Base-by-base conservation (phyloP, 35 echinoderm and acorn worm genomes). In the Anneissia japonica region DNA sequence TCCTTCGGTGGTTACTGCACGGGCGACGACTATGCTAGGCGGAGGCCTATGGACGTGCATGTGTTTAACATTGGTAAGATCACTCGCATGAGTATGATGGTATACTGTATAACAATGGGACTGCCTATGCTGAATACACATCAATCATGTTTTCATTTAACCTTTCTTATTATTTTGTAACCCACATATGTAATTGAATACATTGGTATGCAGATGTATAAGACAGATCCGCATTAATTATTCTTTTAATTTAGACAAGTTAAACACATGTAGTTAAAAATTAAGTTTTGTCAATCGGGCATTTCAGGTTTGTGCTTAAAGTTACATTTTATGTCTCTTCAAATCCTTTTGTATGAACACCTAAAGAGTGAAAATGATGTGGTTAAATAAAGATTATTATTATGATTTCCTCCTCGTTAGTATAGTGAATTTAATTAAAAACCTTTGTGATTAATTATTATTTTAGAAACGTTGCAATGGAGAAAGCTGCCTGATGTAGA, bases 1-100 rank as follows among this genome's bases (percentile, higher is more conserved):
- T 51, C 89, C 11, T 98, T 98, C 87, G 95, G 95, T 12, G 95
- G 95, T 46, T 98, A 98, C 76, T 98, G 95, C 75, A 98, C 91
- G 19, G 95, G 95, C 21, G 95, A 89, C 0, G 89, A 94, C 77
- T 94, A 94, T 40, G 35, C 84, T 32, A 72, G 38, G 21, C 43
- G 38, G 73, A 86, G 83, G 29, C 91, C 95, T 2, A 98, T 98
- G 16, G 95, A 98, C 87, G 86, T 89, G 28, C 93, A 91, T 89
- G 92, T 90, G 19, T 98, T 98, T 45, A 88, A 91, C 81, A 91
- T 85, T 17, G 85, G 95, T 93, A 83, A 91, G 83, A 85, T 12
- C 51, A 74, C 38, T 30, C 30, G 31, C 40, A n/a, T 26, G 83
- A 21, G 38, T 46, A 26, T n/a, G 10, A 36, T 36, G 83, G 34